Base-by-base conservation (phyloP, 2,113 vertebrate genomes). In the Urocitellus parryii region DNA sequence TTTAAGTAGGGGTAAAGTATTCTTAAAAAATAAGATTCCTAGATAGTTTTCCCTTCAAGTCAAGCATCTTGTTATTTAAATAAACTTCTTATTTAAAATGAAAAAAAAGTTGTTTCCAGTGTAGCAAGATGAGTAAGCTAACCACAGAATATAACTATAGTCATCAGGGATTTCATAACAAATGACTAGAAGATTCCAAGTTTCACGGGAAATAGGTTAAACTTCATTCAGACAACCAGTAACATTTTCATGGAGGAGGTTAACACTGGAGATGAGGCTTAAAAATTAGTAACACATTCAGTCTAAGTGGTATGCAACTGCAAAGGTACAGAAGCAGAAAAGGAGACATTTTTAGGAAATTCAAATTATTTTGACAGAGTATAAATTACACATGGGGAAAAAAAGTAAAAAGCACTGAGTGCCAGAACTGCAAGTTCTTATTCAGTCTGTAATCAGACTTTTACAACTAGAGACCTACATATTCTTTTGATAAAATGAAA, bases 211-310 rank as follows among this genome's bases (percentile, higher is more conserved):
- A 91, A 74, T 70, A 27, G 7, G 25, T 89, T 63, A 32, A 10
- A 70, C 79, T 39, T 90, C 56, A 67, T 24, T 90, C 68, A 87
- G 51, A 91, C 61, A 39, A 80, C 81, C 53, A 94, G 42, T 92
- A 90, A 95, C 9, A 88, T n/a, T 82, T 91, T 80, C 65, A 83
- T 25, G 20, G 79, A 92, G 34, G 37, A 94, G 61, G 63, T 45
- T 29, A 68, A 77, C 16, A 27, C n/a, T 63, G 77, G 65, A 70
- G 25, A 82, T 74, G 14, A 87, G 22, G 2, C n/a, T 48, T 95
- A 25, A 65, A 74, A 94, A 73, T 53, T 0, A 48, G 58, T 22
- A 72, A 74, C 18, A 16, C 79, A 84, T 87, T 83, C 78, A 72
- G 22, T 79, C 37, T 34, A n/a, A 37, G 10, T 0, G 22, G 8